These are phyloP conservation scores for Cryptus armator DNA, from an alignment of 2,888 invertebrate species.

Conservation along the genomic window DNA sequence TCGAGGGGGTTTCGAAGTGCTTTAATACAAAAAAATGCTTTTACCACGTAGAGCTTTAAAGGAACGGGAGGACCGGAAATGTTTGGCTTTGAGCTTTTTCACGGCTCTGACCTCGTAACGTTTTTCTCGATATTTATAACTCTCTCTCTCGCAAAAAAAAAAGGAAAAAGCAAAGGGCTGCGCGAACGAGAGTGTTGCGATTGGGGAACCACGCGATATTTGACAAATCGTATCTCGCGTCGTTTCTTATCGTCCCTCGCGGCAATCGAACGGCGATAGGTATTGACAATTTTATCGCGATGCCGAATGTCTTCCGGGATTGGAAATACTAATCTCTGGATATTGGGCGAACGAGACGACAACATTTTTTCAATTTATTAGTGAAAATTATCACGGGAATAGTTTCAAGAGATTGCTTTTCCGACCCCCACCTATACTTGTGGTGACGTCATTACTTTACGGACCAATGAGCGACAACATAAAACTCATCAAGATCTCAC, in stretches of 20 bases:
- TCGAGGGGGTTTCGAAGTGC: background rate
- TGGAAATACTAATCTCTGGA: background rate
- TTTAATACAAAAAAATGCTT: constrained; percentile 13
- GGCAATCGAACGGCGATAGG: background rate
- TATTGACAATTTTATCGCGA: background rate
- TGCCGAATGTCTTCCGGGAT: background rate
- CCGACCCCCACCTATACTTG: constrained; percentile 9
- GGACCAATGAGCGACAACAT: constrained; percentile 35
- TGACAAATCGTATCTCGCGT: background rate
- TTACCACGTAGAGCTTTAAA: background rate
- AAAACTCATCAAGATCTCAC: constrained; percentile 54
- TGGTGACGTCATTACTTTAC: constrained; percentile 58
- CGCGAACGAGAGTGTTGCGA: background rate
- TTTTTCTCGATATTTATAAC: background rate
- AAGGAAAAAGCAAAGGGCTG: background rate
- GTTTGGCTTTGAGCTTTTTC: constrained; percentile 71
- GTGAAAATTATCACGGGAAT: constrained; percentile 36
- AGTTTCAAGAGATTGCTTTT: background rate
- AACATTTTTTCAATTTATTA: background rate
- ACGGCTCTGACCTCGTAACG: constrained; percentile 74
- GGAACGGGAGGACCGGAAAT: constrained; percentile 47
- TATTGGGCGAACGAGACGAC: background rate
- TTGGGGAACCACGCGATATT: background rate
- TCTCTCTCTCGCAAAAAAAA: no score
- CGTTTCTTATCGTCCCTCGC: background rate